Evolutionary conservation across 2,113 vertebrate genomes (phyloP).

Genomic region (Oxyura jamaicensis): DNA sequence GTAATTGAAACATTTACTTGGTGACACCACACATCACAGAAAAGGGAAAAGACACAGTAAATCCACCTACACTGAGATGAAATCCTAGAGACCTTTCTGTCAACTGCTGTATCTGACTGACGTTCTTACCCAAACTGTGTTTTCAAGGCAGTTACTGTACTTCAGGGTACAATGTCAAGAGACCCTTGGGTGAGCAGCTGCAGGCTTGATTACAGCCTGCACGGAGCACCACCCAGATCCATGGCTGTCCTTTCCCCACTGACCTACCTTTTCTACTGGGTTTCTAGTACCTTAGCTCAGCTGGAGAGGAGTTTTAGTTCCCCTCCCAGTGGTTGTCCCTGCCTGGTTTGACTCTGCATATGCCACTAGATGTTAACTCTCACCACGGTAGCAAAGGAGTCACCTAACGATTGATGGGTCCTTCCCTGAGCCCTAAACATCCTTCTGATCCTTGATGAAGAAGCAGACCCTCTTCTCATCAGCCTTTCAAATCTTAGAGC

Average conservation of each 20-base stretch:
- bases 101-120: fast-evolving
- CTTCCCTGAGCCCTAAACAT: not conserved
- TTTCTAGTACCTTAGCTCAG: not conserved
- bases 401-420: not conserved
- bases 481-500: not conserved
- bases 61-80: not conserved
- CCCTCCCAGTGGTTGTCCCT: not conserved
- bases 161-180: not conserved
- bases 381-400: not conserved
- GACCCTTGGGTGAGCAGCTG: not conserved
- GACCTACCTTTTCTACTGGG: not conserved
- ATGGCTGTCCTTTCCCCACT: not conserved
- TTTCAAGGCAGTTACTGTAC: not conserved
- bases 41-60: not conserved
- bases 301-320: not conserved
- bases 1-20: not conserved
- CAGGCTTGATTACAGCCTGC: fast-evolving
- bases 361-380: not conserved
- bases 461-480: not conserved
- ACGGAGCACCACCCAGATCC: fast-evolving
- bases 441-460: not conserved
- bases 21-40: not conserved
- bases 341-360: not conserved
- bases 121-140: not conserved
- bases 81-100: not conserved